phyloP scores from a whole-genome alignment of 1,140 invertebrate genomes.

The Eurosta solidaginis region DNA sequence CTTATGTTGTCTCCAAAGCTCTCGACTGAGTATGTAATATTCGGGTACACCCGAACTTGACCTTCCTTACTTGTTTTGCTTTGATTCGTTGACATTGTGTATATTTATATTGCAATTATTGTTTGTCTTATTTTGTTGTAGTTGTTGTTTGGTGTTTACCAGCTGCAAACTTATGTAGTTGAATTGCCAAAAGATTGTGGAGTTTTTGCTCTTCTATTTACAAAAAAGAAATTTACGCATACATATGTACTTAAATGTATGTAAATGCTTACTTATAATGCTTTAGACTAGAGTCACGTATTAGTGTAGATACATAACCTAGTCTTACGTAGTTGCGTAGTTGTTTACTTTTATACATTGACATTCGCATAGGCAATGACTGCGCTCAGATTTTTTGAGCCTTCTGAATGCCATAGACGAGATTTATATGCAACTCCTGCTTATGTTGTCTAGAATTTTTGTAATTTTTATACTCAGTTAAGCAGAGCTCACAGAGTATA shows the following conservation, averaged over 20 bases:
- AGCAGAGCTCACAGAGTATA: no score
- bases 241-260: no score
- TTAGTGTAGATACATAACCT: no score
- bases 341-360: not conserved
- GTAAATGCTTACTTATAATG: no score
- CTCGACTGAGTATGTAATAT: no score
- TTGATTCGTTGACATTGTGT: not conserved
- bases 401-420: not conserved
- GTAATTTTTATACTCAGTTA: no score
- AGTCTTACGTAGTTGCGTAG: not conserved
- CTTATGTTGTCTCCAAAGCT: no score
- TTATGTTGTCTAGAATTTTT: no score
- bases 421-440: not conserved
- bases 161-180: not conserved
- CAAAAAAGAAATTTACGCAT: no score
- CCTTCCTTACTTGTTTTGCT: no score
- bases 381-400: not conserved
- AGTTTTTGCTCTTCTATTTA: not conserved
- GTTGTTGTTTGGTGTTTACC: not conserved
- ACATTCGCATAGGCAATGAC: conserved; percentile 22
- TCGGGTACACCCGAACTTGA: no score
- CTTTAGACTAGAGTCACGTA: no score
- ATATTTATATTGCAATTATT: not conserved
- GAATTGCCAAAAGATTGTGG: not conserved
- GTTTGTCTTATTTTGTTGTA: not conserved